Evolutionary conservation across 2,888 invertebrate species (phyloP), one percentile per base, ranked within the genome.

Genomic region (Brachycybe producta): DNA sequence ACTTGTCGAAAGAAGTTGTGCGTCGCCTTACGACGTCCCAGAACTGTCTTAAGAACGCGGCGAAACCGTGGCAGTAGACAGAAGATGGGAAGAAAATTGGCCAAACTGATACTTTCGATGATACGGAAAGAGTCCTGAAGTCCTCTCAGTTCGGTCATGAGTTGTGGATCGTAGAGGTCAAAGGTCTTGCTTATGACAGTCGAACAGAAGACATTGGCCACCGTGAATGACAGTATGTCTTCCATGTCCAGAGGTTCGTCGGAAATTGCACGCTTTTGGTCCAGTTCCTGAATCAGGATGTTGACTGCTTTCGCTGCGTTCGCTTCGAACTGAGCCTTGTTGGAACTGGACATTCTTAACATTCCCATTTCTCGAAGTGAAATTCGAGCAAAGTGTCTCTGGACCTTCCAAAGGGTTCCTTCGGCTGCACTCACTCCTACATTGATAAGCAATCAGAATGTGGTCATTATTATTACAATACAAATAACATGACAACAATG

Each of bases 391-490:
- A 84, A 79, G 59, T 77, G 79, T 52, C 88, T 73, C 61, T 88
- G 87, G 59, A 86, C 82, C 63, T 75, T 80, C 88, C 88, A 90
- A 15, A 81, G 66, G 2, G 74, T 73, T 1, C 86, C 87, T 64
- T 85, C 82, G 2, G 87, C 78, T 58, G 84, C 84, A 59, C 88
- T 81, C 21, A 90, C 69, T 54, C 88, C 88, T 88, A 63, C n/a
- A n/a, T n/a, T n/a, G n/a, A n/a, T 26, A 61, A 15, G 19, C 17
- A 35, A 27, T 45, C 30, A 21, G 38, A 46, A 48, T 11, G 13
- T 13, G 11, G 13, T 13, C 11, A 32, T 32, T 11, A 32, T 32
- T 32, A 32, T 32, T 11, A 11, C 13, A 32, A 32, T 32, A 32
- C 11, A 32, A 32, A 13, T 11, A 32, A 32, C 13, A 13, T 32